These are phyloP conservation scores for Arctia plantaginis DNA, from an alignment of 2,888 invertebrate genomes.

Conservation along the genomic window DNA sequence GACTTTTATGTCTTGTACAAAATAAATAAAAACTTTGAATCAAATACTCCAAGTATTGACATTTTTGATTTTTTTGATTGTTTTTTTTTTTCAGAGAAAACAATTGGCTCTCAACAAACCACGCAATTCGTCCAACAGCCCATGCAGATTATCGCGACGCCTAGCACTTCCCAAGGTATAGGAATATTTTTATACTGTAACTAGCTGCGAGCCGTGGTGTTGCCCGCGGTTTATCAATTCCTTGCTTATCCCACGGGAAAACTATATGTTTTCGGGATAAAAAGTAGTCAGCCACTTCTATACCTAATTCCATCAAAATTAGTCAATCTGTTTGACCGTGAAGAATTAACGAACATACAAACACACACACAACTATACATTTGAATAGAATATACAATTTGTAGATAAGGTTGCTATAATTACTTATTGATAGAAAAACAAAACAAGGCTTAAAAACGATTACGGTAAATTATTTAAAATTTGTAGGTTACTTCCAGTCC, in stretches of 20 bases:
- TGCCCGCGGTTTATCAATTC: background rate
- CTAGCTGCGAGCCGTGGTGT: background rate
- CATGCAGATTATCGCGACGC: slow-evolving; percentile 81
- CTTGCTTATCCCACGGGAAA: background rate
- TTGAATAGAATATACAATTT: too few species aligned
- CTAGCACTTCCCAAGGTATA: slow-evolving; percentile 76
- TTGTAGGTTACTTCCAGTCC: too few species aligned
- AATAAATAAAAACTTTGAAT: background rate
- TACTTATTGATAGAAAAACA: too few species aligned
- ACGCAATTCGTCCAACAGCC: slow-evolving; percentile 80
- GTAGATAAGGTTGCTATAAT: too few species aligned
- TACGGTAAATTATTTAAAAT: too few species aligned
- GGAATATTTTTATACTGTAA: background rate
- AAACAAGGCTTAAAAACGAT: too few species aligned
- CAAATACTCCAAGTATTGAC: background rate
- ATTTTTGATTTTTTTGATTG: background rate
- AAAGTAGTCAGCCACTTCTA: background rate
- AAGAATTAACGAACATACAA: background rate
- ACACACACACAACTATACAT: background rate
- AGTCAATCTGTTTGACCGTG: background rate
- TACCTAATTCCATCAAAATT: background rate
- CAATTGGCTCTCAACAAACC: slow-evolving; percentile 65
- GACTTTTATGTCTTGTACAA: background rate
- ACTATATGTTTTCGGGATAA: background rate
- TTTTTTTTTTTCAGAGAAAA: slow-evolving; percentile 66